Evolutionary conservation across 2,113 vertebrate genomes (phyloP), one percentile per base, ranked within the genome.

Genomic region (Urocynchramus pylzowi): DNA sequence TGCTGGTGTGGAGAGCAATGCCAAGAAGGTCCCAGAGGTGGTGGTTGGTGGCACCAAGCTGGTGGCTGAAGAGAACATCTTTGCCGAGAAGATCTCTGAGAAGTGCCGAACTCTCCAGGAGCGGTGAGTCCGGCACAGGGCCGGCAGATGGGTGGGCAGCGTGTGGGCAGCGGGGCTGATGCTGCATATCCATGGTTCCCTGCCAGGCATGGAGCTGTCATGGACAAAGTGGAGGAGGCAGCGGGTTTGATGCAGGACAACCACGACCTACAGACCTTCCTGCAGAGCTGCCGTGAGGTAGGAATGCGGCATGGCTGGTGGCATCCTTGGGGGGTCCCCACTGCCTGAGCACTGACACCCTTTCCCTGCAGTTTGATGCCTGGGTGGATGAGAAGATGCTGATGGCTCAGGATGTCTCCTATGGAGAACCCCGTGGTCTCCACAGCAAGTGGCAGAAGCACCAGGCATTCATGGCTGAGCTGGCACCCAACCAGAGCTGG

Each of bases 381-480:
- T 99, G 99, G 99, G 98, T 99, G 98, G 99, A 99, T 39, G 99
- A 99, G 97, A 99, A 99, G 98, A 98, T 99, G 98, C 98, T 99
- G 96, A 99, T 98, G 1, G 99, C 98, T 15, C 99, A 99, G 97
- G 99, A 99, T 39, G 97, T 97, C 15, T 99, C 99, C n/a, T 99
- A 99, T 6, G 98, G 99, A 1, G 99, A 98, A 77, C 98, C 98
- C 31, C 98, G 98, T 27, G 99, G 99, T 91, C 98, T 99, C 52
- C 99, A 99, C 85, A 98, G 98, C 98, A 99, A 99, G 77, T 99
- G 99, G 99, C 98, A 99, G 81, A 99, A 99, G 91, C 99, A 99
- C 91, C 99, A 99, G 96, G 99, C 99, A 0, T 99, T 99, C 95
- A 97, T 99, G 98, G 99, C 99, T 3, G 99, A 99, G 94, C 98